Base-by-base conservation (phyloP, 2,888 invertebrate genomes). In the Philaethria dido region DNA sequence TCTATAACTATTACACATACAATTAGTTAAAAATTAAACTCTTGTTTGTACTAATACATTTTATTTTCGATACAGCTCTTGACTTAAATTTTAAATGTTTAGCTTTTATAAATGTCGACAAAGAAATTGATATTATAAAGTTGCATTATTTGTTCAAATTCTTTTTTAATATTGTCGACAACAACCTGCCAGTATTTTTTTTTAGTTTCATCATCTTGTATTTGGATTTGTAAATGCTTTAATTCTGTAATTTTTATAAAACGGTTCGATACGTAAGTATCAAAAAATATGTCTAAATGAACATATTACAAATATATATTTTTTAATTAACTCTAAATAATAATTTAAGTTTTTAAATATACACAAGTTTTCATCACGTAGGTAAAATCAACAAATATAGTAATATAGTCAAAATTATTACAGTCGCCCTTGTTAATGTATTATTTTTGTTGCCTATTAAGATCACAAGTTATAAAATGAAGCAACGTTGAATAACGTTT, bases 71-170 rank as follows among this genome's bases (percentile, higher is more conserved):
- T 18, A 18, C 39, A 20, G 55, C 39, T 39, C 39, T 14, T 25
- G 20, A 48, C 22, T 39, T 52, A 29, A 1, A 52, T 9, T 29
- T 29, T 16, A 29, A 62, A 36, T 25, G 25, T 54, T 82, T 77
- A 89, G 68, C 69, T 77, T 80, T 89, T 90, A 69, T 88, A 90
- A 71, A 88, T 66, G 20, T 71, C 69, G 36, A 89, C 45, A 73
- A 82, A 83, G 69, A 88, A 80, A 59, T 80, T 72, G 2, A 90
- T 82, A 39, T 82, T 75, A 63, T 77, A 83, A n/a, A 89, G 73
- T 11, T 78, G 29, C 83, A 89, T 83, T 14, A 89, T 78, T 14
- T 82, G 81, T 6, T 70, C 64, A 72, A 77, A 90, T 69, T 89
- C 81, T 62, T 80, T 75, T 5, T 36, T 78, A 1, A 89, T n/a